phyloP scores from a whole-genome alignment of 2,113 vertebrate species.

The Zosterops lateralis region DNA sequence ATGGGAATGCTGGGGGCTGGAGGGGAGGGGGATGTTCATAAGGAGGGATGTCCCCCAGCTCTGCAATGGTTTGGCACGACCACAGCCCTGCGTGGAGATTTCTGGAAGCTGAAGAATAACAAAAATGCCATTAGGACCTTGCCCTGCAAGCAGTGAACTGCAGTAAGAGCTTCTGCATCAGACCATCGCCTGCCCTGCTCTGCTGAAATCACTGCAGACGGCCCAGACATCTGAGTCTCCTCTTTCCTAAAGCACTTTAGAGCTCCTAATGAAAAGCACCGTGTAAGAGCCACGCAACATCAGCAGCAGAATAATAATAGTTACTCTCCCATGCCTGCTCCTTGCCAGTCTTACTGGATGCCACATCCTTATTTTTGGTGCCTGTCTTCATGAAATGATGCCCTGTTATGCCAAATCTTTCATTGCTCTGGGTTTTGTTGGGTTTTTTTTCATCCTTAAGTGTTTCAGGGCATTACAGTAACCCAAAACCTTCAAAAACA shows the following conservation, averaged over 20 bases:
- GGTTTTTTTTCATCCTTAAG: neutral
- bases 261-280: slow-evolving; percentile 50
- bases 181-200: neutral
- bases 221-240: neutral
- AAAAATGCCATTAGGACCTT: neutral
- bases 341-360: neutral
- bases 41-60: neutral
- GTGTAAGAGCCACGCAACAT: neutral
- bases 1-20: neutral
- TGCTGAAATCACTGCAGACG: neutral
- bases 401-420: neutral
- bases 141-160: neutral
- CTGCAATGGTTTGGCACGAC: neutral
- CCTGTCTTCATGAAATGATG: neutral
- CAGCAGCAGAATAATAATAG: slow-evolving; percentile 23
- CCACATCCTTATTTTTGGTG: neutral
- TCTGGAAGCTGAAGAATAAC: neutral
- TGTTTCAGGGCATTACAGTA: neutral
- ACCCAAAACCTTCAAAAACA: neutral
- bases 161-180: neutral
- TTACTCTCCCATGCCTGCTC: neutral
- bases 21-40: neutral
- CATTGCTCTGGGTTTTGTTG: neutral
- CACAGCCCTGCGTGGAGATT: neutral
- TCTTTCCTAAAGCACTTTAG: slow-evolving; percentile 49